phyloP scores from a whole-genome alignment of 2,888 invertebrate species.

The Siphlonurus alternatus region DNA sequence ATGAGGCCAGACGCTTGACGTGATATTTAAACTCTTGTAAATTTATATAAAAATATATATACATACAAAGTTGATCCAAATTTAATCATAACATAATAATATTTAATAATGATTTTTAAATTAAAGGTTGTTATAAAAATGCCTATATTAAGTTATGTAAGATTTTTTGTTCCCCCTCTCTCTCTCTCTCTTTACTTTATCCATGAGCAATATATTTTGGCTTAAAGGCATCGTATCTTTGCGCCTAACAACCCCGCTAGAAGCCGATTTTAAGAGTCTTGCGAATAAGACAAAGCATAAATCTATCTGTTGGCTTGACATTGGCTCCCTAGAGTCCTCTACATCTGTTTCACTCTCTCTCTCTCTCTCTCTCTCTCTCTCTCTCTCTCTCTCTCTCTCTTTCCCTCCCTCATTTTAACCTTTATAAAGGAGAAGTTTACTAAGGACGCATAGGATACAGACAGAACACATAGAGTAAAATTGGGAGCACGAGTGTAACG shows the following conservation, averaged over 20 bases:
- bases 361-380: background rate
- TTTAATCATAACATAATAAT: no score
- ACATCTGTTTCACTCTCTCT: background rate
- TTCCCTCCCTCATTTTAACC: background rate
- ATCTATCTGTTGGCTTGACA: background rate
- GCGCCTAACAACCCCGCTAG: background rate
- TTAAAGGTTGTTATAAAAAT: no score
- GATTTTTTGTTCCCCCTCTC: no score
- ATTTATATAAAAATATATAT: no score
- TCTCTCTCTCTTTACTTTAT: no score
- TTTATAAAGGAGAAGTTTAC: background rate
- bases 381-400: background rate
- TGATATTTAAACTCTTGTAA: no score
- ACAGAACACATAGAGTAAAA: no score
- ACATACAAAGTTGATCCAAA: no score
- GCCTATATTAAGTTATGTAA: no score
- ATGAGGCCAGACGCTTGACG: no score
- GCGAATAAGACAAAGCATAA: background rate
- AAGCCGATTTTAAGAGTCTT: background rate
- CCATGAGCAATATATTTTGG: background rate
- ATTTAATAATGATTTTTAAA: no score
- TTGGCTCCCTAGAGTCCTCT: background rate
- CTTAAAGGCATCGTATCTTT: background rate
- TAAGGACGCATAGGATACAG: no score
- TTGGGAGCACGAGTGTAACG: background rate